Base-by-base conservation (phyloP, 2,113 vertebrate species). In the Mustela lutreola region DNA sequence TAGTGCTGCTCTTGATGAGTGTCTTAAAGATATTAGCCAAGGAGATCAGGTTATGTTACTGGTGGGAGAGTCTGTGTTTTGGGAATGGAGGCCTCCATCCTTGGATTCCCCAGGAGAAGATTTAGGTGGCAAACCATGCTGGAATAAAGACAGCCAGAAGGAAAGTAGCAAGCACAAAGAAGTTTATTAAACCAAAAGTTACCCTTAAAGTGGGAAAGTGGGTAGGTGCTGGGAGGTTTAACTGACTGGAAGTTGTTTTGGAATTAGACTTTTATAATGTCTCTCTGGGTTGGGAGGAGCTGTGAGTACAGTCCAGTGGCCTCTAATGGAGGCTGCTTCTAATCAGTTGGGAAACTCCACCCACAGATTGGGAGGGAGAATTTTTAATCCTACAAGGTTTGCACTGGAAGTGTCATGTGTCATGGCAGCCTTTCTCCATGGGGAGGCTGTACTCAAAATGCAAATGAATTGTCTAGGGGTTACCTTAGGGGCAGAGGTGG, bases 1-100 rank as follows among this genome's bases (percentile, higher is more conserved):
- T 7, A n/a, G 26, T 48, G 5, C 56, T 97, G 42, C 16, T 56
- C 65, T 93, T 92, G 31, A 95, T 71, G 24, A 97, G 50, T 79
- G 26, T 89, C 82, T 96, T 93, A 14, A 90, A 84, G 53, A 63
- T 60, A 94, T 62, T 67, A 90, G 4, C 5, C 56, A 79, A 70
- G 65, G 45, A 70, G 18, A 88, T 24, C 89, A 89, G 31, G 26
- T 70, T 81, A 70, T 50, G 75, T 48, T 76, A 48, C 42, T 28
- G 26, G 75, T 45, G 24, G 75, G 75, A 76, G 75, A 48, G 24
- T 76, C 75, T 28, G 42, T 14, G 22, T 48, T 48, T 14, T 31
- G 42, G 42, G 24, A 76, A 76, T 48, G 42, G 39, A 75, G 39
- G 42, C 31, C 42, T 76, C 45, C 4, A 14, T 48, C 42, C 42